Base-by-base conservation (phyloP, 2,888 invertebrate species). In the Pegoplata infirma region DNA sequence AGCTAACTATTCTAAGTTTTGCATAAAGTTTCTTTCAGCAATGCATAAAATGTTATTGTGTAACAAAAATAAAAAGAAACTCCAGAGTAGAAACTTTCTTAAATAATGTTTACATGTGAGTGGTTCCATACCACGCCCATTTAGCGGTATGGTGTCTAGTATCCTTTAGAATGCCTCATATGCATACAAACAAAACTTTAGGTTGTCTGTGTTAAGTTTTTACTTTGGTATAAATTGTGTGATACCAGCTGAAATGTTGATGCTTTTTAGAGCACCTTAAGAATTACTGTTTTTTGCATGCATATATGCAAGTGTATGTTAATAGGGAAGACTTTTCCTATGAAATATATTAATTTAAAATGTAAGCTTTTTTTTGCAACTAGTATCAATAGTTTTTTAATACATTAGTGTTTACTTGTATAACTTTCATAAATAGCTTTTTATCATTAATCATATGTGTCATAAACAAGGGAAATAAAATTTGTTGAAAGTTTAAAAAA, bases 171-270 rank as follows among this genome's bases (percentile, higher is more conserved):
- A n/a, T n/a, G n/a, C n/a, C 32, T 10, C 32, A 12, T 32, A 10
- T 5, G 12, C 10, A 32, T 32, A 32, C 2, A 28, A 32, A 28
- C 7, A 28, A 28, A 28, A 28, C 8, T 10, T 10, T 10, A 32
- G 2, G 12, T 32, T 32, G 8, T 32, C 32, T n/a, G 7, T 23
- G 12, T 44, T 44, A n/a, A n/a, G n/a, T n/a, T 23, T 16, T 44
- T 55, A 55, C 28, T 55, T 66, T 55, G 36, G 12, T 32, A 53
- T 23, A 25, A 56, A 56, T 55, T 67, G 47, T 67, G 36, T 23
- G 68, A 32, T 40, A 68, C 36, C 68, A 68, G 58, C 49, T 68
- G 25, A 49, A 51, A 68, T 14, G 16, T 68, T 58, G 36, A 19
- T 49, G 36, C 56, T 28, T 28, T 53, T 67, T 66, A 55, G 25